These are phyloP conservation scores for Agriopis marginaria DNA, from an alignment of 2,888 invertebrate species.

Conservation along the genomic window DNA sequence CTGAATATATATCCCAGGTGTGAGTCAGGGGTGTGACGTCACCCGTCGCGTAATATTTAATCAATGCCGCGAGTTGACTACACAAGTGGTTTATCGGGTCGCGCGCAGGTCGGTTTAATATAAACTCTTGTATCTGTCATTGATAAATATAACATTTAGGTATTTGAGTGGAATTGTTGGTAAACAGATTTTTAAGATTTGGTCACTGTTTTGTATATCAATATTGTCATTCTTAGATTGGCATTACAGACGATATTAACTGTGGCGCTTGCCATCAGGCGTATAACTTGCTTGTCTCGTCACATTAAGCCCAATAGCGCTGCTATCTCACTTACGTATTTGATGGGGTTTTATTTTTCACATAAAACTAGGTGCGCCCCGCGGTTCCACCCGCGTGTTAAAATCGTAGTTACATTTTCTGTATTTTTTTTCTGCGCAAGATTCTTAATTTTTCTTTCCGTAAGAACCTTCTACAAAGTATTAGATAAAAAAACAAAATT, in stretches of 20 bases:
- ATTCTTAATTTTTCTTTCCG: no score
- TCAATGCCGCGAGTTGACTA: constrained; percentile 48
- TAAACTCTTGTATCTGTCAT: constrained; percentile 12
- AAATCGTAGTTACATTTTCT: no score
- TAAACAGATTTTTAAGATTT: background rate
- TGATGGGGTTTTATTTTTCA: no score
- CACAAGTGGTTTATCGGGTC: constrained; percentile 48
- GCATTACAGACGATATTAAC: background rate
- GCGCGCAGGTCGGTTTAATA: background rate
- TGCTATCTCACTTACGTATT: no score
- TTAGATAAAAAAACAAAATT: no score
- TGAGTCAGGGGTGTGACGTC: constrained; percentile 50
- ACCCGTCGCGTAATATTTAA: constrained; percentile 46
- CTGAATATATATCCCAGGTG: constrained; percentile 1
- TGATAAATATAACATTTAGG: constrained; percentile 26
- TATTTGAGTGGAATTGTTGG: background rate
- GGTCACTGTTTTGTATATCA: background rate
- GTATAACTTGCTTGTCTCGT: background rate
- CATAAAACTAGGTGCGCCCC: no score
- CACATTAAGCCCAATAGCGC: background rate
- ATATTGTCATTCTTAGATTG: background rate
- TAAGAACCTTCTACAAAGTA: no score
- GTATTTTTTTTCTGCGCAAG: no score
- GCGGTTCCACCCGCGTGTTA: no score
- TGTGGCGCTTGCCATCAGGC: background rate